A percentile compares a stretch with the other conserved stretches of the same genome.
These are phyloP conservation scores for Theonella swinhoei DNA, from an alignment of 37 sponge, comb jelly and placozoan genomes.

Conservation along the genomic window DNA sequence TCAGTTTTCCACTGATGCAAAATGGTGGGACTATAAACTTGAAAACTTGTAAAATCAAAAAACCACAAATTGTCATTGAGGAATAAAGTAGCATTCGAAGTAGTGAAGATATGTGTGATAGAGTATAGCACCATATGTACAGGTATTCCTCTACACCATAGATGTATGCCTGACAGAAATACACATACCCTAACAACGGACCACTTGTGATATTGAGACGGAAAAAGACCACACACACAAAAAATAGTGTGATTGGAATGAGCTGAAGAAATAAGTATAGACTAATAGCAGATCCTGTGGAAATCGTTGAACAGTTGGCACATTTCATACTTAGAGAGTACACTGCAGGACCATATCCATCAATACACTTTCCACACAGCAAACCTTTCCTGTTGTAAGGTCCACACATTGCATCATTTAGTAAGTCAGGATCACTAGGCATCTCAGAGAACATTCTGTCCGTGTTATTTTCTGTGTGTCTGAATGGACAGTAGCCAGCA, in stretches of 20 bases:
- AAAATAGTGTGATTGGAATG: neutral
- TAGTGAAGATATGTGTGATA: neutral
- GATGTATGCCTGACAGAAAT: neutral
- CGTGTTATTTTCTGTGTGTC: neutral
- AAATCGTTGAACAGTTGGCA: neutral
- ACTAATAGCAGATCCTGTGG: neutral
- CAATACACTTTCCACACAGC: neutral
- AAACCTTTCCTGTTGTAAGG: neutral
- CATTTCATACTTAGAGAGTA: neutral
- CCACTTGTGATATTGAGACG: neutral
- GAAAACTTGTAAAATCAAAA: neutral
- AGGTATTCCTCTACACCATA: neutral
- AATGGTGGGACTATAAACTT: neutral
- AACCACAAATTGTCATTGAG: neutral
- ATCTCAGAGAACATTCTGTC: neutral
- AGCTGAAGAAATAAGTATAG: neutral
- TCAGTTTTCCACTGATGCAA: neutral
- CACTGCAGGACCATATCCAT: slow-evolving; percentile 2
- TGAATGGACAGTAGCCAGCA: neutral
- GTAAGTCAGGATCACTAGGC: neutral
- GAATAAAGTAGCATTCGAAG: neutral
- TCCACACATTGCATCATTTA: neutral
- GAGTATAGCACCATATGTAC: neutral
- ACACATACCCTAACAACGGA: neutral
- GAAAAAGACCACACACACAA: neutral